These are phyloP conservation scores for Lithobius niger DNA, from an alignment of 1,140 invertebrate genomes.

Conservation along the genomic window DNA sequence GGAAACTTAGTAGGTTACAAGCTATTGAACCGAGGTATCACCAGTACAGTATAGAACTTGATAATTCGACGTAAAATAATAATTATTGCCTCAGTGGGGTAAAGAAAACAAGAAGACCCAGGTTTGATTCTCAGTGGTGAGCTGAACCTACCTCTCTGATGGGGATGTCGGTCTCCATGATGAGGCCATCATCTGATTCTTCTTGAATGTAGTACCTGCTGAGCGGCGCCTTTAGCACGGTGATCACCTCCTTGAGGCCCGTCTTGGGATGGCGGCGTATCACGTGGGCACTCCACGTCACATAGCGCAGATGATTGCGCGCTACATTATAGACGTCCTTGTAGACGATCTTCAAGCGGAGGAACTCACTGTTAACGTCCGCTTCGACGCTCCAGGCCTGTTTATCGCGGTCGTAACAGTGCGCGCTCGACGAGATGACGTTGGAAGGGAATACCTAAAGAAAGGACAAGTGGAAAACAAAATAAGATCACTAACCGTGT, in stretches of 20 bases:
- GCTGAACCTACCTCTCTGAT: conserved; percentile 62
- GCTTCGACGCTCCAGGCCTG: conserved; percentile 68
- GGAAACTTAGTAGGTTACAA: no score
- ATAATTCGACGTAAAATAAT: no score
- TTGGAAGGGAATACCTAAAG: conserved; percentile 4
- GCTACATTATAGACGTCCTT: conserved; percentile 75
- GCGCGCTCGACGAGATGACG: conserved; percentile 30
- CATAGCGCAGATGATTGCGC: conserved; percentile 58
- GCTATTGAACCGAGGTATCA: no score
- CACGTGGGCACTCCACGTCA: conserved; percentile 64
- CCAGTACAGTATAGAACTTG: no score
- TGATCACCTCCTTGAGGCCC: conserved; percentile 28
- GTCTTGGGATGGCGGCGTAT: conserved; percentile 29
- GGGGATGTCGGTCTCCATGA: conserved; percentile 66
- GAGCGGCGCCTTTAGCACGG: conserved; percentile 57
- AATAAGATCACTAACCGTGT: no score
- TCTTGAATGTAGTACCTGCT: conserved; percentile 75
- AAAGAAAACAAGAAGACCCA: no score
- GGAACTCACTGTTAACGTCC: conserved; percentile 62
- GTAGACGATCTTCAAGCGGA: conserved; percentile 63
- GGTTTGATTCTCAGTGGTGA: no score
- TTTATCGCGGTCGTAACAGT: conserved; percentile 72
- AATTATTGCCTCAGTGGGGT: no score
- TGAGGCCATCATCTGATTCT: conserved; percentile 61
- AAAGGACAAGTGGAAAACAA: not conserved